Evolutionary conservation across 2,888 invertebrate genomes (phyloP).

Genomic region (Metopia argyrocephala): DNA sequence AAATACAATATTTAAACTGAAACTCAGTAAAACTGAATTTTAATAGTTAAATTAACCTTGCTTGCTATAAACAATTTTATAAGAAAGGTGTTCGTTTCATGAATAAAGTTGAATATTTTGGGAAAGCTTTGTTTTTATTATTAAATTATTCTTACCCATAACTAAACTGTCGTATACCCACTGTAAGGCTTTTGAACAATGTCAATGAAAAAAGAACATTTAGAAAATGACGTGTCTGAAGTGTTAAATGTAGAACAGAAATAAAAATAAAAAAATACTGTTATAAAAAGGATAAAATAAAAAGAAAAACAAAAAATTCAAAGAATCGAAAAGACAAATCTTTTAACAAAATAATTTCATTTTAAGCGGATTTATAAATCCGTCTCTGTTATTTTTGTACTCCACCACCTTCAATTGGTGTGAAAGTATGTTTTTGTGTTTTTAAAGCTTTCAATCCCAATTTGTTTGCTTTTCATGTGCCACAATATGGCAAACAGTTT

Average conservation of each 20-base stretch:
- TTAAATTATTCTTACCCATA: background rate
- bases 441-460: background rate
- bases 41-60: no score
- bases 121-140: no score
- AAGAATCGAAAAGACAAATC: constrained; percentile 61
- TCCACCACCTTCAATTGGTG: constrained; percentile 34
- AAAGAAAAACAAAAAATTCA: constrained; percentile 10
- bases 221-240: background rate
- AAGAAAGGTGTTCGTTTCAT: no score
- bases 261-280: background rate
- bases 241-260: constrained; percentile 12
- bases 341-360: constrained; percentile 74
- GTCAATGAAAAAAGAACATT: background rate
- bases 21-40: no score
- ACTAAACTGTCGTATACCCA: background rate
- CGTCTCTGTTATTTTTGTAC: constrained; percentile 45
- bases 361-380: constrained; percentile 74
- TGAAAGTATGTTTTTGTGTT: constrained; percentile 1
- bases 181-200: background rate
- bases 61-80: no score
- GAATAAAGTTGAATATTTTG: no score
- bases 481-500: background rate
- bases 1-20: no score
- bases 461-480: background rate
- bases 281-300: constrained; percentile 1